These are phyloP conservation scores for Cheilosia grossa DNA, from an alignment of 2,888 invertebrate species.

Conservation along the genomic window DNA sequence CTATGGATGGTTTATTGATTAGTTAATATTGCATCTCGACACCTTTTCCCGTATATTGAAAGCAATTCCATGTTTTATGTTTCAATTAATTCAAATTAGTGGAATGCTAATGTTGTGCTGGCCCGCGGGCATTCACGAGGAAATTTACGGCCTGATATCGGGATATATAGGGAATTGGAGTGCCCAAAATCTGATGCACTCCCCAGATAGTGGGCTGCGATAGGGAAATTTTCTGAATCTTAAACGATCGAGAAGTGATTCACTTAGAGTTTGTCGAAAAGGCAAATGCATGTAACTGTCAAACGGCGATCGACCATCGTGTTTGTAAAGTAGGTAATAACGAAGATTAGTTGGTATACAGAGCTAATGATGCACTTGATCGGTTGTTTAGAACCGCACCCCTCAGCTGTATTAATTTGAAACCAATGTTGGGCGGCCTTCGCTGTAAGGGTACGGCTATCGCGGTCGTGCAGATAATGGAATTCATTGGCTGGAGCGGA, in stretches of 20 bases:
- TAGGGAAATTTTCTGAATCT: slow-evolving; percentile 56
- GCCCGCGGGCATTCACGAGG: slow-evolving; percentile 1
- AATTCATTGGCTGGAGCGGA: background rate
- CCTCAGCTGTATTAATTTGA: slow-evolving; percentile 1
- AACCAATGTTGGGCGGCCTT: background rate
- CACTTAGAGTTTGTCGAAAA: slow-evolving; percentile 31
- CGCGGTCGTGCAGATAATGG: slow-evolving; percentile 2
- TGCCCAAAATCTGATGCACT: slow-evolving; percentile 59
- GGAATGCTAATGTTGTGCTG: slow-evolving; percentile 56
- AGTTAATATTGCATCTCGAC: slow-evolving; percentile 53
- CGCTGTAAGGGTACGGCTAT: background rate
- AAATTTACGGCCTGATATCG: slow-evolving; percentile 60
- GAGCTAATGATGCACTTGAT: slow-evolving; percentile 7
- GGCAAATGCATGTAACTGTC: slow-evolving; percentile 54
- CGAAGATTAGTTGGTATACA: slow-evolving; percentile 26
- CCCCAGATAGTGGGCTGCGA: slow-evolving; percentile 42
- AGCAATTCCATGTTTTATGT: slow-evolving; percentile 74
- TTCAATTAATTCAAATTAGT: slow-evolving; percentile 74
- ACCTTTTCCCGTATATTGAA: slow-evolving; percentile 59
- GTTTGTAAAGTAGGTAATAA: slow-evolving; percentile 44
- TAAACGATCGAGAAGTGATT: slow-evolving; percentile 47
- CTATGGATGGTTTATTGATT: slow-evolving; percentile 59
- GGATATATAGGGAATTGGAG: slow-evolving; percentile 32
- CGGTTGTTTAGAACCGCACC: background rate
- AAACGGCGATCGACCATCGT: slow-evolving; percentile 29